Evolutionary conservation across 2,797 vertebrate genomes (phyloP).

Genomic region (Siniperca scherzeri): DNA sequence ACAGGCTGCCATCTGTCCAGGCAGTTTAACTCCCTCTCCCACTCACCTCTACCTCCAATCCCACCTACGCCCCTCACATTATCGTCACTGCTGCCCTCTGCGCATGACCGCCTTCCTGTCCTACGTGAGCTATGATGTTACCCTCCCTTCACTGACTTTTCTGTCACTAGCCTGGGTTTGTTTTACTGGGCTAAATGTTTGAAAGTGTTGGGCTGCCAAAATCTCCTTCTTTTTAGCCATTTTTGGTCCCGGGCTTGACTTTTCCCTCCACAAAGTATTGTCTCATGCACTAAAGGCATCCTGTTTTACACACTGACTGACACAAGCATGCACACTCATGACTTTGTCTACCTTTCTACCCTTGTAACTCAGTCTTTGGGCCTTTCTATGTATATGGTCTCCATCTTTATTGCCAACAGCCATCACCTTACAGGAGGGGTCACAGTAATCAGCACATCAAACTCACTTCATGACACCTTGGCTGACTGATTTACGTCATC

Average conservation of each 20-base stretch:
- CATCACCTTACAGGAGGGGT: neutral
- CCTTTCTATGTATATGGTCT: neutral
- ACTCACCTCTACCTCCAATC: constrained; percentile 39
- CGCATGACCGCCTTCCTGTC: constrained; percentile 33
- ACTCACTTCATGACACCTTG: constrained; percentile 19
- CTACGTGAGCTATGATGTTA: neutral
- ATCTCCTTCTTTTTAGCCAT: neutral
- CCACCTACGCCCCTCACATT: constrained; percentile 49
- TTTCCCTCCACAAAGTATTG: neutral
- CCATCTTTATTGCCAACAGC: neutral
- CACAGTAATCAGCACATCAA: neutral
- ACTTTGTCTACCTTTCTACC: neutral
- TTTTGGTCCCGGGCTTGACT: neutral
- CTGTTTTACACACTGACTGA: neutral
- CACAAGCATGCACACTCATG: neutral
- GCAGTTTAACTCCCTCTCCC: constrained; percentile 44
- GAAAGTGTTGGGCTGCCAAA: neutral
- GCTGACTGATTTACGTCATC: constrained; percentile 17
- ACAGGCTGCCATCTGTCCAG: constrained; percentile 70
- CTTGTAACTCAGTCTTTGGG: neutral
- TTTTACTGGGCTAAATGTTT: neutral
- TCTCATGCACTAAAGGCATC: neutral
- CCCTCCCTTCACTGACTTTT: constrained; percentile 3
- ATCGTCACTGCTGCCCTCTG: constrained; percentile 12
- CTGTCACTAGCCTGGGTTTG: constrained; percentile 24